Conservation (phyloP, 2,888 invertebrate species). For the Chrysomela aeneicollis region DNA sequence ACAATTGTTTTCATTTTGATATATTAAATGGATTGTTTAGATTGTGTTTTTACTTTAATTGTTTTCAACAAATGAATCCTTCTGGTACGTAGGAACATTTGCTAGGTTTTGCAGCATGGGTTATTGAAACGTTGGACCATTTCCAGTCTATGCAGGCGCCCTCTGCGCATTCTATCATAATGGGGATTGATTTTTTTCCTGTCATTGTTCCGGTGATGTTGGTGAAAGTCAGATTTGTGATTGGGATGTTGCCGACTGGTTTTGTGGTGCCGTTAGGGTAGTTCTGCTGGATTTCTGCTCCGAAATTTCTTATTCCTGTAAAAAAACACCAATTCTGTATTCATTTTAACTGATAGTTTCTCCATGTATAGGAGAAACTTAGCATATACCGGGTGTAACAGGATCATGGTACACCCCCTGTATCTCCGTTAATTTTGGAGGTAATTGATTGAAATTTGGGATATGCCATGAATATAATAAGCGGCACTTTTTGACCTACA, state of each 20-base stretch:
- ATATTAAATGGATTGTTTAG: not conserved
- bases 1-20: not conserved
- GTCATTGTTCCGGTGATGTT: conserved; percentile 37
- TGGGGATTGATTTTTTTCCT: conserved; percentile 28
- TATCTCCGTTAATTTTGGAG: too few relatives aligned
- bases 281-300: conserved; percentile 39
- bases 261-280: conserved; percentile 36
- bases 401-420: too few relatives aligned
- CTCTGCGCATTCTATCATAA: conserved; percentile 38
- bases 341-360: too few relatives aligned
- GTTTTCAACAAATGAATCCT: conserved; percentile 36
- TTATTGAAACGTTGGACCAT: conserved; percentile 37
- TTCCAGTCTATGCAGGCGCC: conserved; percentile 40
- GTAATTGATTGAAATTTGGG: too few relatives aligned
- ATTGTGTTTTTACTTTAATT: not conserved
- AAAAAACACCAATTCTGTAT: too few relatives aligned
- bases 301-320: conserved; percentile 39
- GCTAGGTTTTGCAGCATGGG: conserved; percentile 25
- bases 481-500: too few relatives aligned
- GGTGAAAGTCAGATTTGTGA: conserved; percentile 36
- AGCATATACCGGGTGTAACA: too few relatives aligned
- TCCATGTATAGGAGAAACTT: too few relatives aligned
- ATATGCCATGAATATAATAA: too few relatives aligned
- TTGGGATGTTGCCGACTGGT: conserved; percentile 39
- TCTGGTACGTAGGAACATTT: conserved; percentile 33